A percentile compares a stretch with the other conserved stretches of the same genome.
phyloP scores from a whole-genome alignment of 1,140 invertebrate genomes.

The Brachionus angularis region DNA sequence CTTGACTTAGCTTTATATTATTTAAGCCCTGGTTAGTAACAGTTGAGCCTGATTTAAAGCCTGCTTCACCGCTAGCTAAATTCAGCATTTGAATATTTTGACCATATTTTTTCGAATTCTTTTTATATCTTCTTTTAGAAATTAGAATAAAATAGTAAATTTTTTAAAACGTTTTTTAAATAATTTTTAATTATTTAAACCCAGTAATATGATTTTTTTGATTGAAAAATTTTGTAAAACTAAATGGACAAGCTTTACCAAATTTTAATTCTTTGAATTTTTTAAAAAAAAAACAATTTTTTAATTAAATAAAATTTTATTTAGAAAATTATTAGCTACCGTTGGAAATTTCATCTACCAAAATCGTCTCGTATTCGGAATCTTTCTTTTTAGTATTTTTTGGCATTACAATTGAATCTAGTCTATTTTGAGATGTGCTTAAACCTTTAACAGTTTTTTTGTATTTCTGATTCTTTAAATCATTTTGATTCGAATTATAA shows the following conservation, averaged over 20 bases:
- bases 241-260: background rate
- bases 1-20: slow-evolving; percentile 2
- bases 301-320: background rate
- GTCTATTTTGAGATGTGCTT: slow-evolving; percentile 4
- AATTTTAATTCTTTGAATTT: too few relatives aligned
- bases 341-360: background rate
- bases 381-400: slow-evolving; percentile 20
- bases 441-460: background rate
- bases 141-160: background rate
- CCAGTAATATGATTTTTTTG: slow-evolving; percentile 3
- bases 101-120: slow-evolving; percentile 45
- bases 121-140: background rate
- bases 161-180: background rate
- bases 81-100: slow-evolving; percentile 44
- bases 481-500: background rate
- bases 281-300: too few relatives aligned
- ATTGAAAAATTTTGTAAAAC: slow-evolving; percentile 23
- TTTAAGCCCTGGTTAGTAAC: background rate
- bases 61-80: background rate
- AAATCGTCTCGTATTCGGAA: slow-evolving; percentile 5
- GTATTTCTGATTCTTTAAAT: background rate
- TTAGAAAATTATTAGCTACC: background rate
- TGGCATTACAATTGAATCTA: slow-evolving; percentile 4
- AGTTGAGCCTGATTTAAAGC: background rate
- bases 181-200: too few relatives aligned